These are phyloP conservation scores for Acanthurus lineatus DNA, from an alignment of 2,797 vertebrate species.

Conservation along the genomic window DNA sequence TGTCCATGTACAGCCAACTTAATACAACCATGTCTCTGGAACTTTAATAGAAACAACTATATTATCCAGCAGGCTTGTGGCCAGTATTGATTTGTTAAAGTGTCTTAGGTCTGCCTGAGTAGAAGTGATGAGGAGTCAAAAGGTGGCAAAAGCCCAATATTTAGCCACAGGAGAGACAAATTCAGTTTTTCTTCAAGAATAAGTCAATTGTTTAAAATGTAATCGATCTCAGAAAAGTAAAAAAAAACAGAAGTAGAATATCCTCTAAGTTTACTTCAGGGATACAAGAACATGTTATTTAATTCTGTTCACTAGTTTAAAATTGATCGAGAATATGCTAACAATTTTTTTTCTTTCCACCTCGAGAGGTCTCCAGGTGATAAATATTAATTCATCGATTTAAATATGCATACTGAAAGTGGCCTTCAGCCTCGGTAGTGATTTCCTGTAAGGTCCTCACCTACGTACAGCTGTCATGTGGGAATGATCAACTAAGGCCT, in stretches of 20 bases:
- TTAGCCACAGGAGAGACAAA: neutral
- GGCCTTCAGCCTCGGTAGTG: conserved; percentile 1
- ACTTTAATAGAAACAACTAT: conserved; percentile 8
- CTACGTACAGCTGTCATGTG: conserved; percentile 20
- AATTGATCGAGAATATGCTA: conserved; percentile 10
- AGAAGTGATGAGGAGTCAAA: conserved; percentile 8
- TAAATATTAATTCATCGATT: conserved; percentile 38
- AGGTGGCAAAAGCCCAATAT: conserved; percentile 4
- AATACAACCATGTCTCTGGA: conserved; percentile 7
- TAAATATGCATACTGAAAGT: conserved; percentile 18
- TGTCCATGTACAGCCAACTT: neutral
- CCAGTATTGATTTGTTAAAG: conserved; percentile 33
- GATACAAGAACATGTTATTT: neutral
- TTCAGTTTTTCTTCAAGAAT: neutral
- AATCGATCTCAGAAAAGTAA: neutral
- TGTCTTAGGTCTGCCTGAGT: conserved; percentile 3
- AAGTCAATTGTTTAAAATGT: neutral
- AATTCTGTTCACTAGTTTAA: neutral
- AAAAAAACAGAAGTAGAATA: neutral
- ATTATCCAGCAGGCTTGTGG: conserved; percentile 10
- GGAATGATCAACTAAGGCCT: conserved; percentile 23
- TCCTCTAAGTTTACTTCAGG: neutral
- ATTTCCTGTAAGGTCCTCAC: conserved; percentile 16
- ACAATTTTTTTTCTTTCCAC: neutral
- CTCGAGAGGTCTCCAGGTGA: conserved; percentile 14